Evolutionary conservation across 1,140 invertebrate species (phyloP), one percentile per base, ranked within the genome.

Genomic region (Caenorhabditis inopinata): DNA sequence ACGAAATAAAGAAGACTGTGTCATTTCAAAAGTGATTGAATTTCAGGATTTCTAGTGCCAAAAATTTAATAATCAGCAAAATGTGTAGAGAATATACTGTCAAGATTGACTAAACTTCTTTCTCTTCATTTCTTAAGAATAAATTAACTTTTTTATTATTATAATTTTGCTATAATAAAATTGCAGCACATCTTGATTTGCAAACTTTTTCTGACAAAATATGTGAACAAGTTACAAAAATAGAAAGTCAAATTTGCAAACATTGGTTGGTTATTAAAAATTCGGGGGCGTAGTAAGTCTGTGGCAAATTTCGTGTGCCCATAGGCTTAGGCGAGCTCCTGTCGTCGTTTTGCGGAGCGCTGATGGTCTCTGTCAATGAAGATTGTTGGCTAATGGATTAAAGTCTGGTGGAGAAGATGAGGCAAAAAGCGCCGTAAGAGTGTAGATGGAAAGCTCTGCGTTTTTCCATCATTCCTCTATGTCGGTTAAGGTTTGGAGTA

Each of bases 311-410:
- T 68, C 32, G 58, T 68, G 58, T 68, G 58, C 58, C 58, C 58
- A 38, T 68, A 68, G 58, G 58, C 35, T 68, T 68, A 68, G 58
- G 58, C 23, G 32, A 25, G 58, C 58, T 68, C 58, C 58, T 68
- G 58, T 42, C 58, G 53, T 58, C 53, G 53, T 35, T 68, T 68
- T 68, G 58, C 58, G 27, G n/a, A n/a, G n/a, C 58, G n/a, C 9
- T 32, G 58, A 32, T 32, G 58, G 58, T 38, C 58, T 27, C 58
- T 21, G 9, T 42, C 58, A 68, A 42, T 4, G 58, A 68, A 68
- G 58, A 68, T 68, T 68, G 58, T 68, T 68, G 58, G 58, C n/a
- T 68, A 68, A 68, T 68, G 58, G 58, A 68, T 68, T 68, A 68
- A 68, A 68, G 38, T 68, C 21, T 68, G 32, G 58, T 58, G 51